Conservation (phyloP, 1,140 invertebrate species). For the Lasioglossum albipes region DNA sequence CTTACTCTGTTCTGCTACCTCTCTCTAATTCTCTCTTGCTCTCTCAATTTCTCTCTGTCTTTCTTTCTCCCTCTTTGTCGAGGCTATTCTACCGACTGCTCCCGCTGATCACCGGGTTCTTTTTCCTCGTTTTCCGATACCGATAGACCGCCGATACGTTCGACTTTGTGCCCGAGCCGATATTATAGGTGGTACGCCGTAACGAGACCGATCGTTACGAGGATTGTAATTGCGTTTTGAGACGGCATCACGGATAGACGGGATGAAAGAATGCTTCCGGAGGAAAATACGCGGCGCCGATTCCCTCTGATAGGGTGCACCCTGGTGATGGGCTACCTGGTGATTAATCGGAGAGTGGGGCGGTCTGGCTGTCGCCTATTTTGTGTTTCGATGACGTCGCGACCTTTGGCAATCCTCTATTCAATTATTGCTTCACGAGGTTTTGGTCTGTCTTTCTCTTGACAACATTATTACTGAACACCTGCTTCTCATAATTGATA, state of each 20-base stretch:
- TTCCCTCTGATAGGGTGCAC: too few species aligned
- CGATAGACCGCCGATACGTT: conserved; percentile 2
- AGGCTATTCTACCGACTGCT: neutral
- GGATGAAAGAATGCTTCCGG: neutral
- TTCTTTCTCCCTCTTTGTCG: neutral
- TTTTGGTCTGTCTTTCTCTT: too few species aligned
- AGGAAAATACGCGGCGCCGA: neutral
- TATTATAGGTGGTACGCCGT: neutral
- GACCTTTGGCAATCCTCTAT: too few species aligned
- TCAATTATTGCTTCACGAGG: too few species aligned
- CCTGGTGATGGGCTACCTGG: too few species aligned
- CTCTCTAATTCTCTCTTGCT: too few species aligned
- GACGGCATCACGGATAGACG: neutral
- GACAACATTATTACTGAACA: too few species aligned
- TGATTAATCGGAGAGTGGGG: too few species aligned
- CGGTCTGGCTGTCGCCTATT: too few species aligned
- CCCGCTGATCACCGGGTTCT: conserved; percentile 18
- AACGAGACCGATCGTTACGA: conserved; percentile 16
- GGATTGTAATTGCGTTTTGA: conserved; percentile 12
- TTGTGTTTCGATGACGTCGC: too few species aligned
- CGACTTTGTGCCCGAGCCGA: conserved; percentile 10
- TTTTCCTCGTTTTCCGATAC: conserved; percentile 7
- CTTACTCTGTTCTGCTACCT: too few species aligned
- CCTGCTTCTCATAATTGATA: too few species aligned
- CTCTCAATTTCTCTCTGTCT: neutral